Percentiles rank a stretch among this genome's conserved stretches.
phyloP scores from a whole-genome alignment of 2,797 vertebrate genomes.

The Alauda arvensis region DNA sequence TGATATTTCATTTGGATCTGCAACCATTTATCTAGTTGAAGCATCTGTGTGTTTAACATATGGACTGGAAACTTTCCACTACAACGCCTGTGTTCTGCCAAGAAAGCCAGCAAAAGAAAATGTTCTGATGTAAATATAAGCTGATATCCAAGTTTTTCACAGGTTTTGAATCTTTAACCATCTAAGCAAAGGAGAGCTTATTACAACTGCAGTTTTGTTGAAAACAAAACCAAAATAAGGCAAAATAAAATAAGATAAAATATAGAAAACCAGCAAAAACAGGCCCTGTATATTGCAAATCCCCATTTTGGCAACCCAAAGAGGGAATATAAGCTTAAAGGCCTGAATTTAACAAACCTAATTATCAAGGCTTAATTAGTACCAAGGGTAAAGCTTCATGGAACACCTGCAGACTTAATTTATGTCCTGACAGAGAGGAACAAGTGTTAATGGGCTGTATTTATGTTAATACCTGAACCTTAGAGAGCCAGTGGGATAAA shows the following conservation, averaged over 20 bases:
- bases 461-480: slow-evolving; percentile 96
- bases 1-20: slow-evolving; percentile 18
- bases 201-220: neutral
- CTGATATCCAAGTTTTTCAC: slow-evolving; percentile 15
- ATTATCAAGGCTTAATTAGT: slow-evolving; percentile 99
- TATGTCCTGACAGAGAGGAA: slow-evolving; percentile 99
- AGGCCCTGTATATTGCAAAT: slow-evolving; percentile 48
- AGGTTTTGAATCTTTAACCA: slow-evolving; percentile 11
- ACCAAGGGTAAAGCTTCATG: slow-evolving; percentile 97
- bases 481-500: slow-evolving; percentile 74
- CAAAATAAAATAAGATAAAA: neutral
- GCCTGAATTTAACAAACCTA: slow-evolving; percentile 99
- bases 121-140: slow-evolving; percentile 16
- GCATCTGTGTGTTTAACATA: slow-evolving; percentile 32
- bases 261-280: slow-evolving; percentile 12
- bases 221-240: neutral
- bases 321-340: slow-evolving; percentile 84
- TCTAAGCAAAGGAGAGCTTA: slow-evolving; percentile 1
- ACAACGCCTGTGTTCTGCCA: slow-evolving; percentile 17
- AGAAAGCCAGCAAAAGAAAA: slow-evolving; percentile 40
- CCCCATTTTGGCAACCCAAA: slow-evolving; percentile 73
- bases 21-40: neutral
- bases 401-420: slow-evolving; percentile 99
- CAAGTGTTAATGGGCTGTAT: slow-evolving; percentile 99
- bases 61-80: slow-evolving; percentile 54